Base-by-base conservation (phyloP, 2,888 invertebrate genomes). In the Endomychus coccineus region DNA sequence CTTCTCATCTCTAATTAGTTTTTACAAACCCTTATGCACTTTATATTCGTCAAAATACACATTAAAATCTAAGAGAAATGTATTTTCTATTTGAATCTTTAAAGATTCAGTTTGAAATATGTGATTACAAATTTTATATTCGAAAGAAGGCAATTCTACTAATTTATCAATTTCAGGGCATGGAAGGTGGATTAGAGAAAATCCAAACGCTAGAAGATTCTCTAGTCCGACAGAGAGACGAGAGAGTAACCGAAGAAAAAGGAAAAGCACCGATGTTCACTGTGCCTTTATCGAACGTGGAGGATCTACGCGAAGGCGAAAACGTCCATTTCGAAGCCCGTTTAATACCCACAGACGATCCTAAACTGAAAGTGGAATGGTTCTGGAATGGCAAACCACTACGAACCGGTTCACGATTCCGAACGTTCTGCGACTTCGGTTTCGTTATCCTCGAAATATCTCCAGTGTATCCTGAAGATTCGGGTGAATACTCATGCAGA, bases 341-440 rank as follows among this genome's bases (percentile, higher is more conserved):
- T 45, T 70, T 92, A 21, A 88, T 80, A 36, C 92, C 92, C 11
- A 86, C 85, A 1, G 90, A 91, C 61, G 92, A 92, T 71, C 85
- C 92, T 16, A 87, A 85, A 57, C 70, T 92, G 16, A 88, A 83
- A 47, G 83, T 91, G 44, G 91, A 92, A 71, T 92, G 92, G 92
- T 91, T 83, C 71, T 89, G 87, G 84, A 91, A 92, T 61, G 89
- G 90, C 42, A 88, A 89, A 66, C 83, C 89, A 30, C 68, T 89
- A 38, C 82, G 80, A 66, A 83, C 87, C 27, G 92, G 94, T 39
- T 89, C 92, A 6, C 77, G 94, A 50, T 92, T 94, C 73, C 85
- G 95, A 48, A 94, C 95, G 16, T 91, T 94, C 79, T 89, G 92
- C 59, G 96, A 97, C 69, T 96, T 97, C 66, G 96, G 97, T 39